Percentiles rank a stretch among this genome's conserved stretches.
Conservation (phyloP, 1,140 invertebrate species). For the Drosophila bocki region DNA sequence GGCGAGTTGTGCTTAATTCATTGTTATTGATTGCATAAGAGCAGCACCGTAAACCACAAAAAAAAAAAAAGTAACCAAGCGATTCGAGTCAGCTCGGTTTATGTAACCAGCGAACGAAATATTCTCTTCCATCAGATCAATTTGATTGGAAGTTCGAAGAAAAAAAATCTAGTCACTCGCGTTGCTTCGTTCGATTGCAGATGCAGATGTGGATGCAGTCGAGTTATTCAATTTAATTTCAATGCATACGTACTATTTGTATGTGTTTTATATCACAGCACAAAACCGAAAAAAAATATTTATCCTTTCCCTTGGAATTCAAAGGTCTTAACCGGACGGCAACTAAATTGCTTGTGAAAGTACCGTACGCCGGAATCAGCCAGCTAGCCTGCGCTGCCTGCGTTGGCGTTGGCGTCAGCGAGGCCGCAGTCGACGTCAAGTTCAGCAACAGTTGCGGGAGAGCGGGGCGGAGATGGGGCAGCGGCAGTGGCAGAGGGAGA, state of each 20-base stretch:
- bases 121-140: slow-evolving; percentile 13
- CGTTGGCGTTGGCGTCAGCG: slow-evolving; percentile 18
- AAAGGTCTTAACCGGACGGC: slow-evolving; percentile 83
- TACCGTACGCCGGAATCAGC: slow-evolving; percentile 27
- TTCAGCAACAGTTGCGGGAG: slow-evolving; percentile 52
- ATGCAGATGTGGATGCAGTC: slow-evolving; percentile 11
- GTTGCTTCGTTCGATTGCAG: slow-evolving; percentile 10
- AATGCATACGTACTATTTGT: slow-evolving; percentile 79
- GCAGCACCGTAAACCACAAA: slow-evolving; percentile 11
- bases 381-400: slow-evolving; percentile 68
- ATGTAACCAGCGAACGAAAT: slow-evolving; percentile 36
- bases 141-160: slow-evolving; percentile 3
- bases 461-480: slow-evolving; percentile 31
- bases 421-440: slow-evolving; percentile 55
- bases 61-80: slow-evolving; percentile 51
- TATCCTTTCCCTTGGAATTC: slow-evolving; percentile 75
- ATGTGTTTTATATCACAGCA: slow-evolving; percentile 84
- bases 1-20: slow-evolving; percentile 9
- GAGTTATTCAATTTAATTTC: slow-evolving; percentile 26
- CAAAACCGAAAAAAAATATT: slow-evolving; percentile 78
- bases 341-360: slow-evolving; percentile 82
- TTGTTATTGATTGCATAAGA: slow-evolving; percentile 67
- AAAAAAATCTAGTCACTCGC: slow-evolving; percentile 27
- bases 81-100: slow-evolving; percentile 37
- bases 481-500: slow-evolving; percentile 35